Evolutionary conservation across 2,113 vertebrate species (phyloP).

Genomic region (Scalopus aquaticus): DNA sequence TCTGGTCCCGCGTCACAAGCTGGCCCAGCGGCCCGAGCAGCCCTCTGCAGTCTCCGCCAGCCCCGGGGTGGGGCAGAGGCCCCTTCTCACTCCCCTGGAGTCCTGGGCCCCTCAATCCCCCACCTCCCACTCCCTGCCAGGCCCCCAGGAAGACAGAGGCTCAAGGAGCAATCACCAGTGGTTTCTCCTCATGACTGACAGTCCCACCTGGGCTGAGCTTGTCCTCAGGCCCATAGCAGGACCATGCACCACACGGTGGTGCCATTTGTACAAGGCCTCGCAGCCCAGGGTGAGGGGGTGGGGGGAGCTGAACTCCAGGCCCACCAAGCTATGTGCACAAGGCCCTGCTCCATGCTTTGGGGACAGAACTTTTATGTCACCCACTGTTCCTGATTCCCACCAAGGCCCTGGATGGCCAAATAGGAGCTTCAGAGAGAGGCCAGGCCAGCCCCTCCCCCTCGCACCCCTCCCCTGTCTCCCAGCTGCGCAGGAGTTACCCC

Average conservation of each 20-base stretch:
- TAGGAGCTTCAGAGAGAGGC: neutral
- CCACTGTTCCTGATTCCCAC: neutral
- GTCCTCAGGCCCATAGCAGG: accelerated
- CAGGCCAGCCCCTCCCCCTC: too few species aligned
- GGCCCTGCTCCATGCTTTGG: neutral
- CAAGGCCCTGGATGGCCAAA: accelerated
- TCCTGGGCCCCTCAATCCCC: accelerated
- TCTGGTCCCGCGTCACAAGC: neutral
- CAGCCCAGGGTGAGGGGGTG: neutral
- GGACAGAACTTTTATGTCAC: neutral
- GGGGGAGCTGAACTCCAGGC: too few species aligned
- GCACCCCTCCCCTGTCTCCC: too few species aligned
- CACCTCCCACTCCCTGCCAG: neutral
- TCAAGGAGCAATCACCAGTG: slow-evolving; percentile 75
- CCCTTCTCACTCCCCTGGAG: neutral
- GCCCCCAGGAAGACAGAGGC: slow-evolving; percentile 64
- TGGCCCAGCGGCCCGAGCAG: neutral
- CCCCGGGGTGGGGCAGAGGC: too few species aligned
- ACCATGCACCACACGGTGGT: accelerated
- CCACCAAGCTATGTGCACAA: neutral
- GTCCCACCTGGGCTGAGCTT: neutral
- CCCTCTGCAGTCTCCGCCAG: neutral
- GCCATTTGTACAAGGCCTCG: accelerated
- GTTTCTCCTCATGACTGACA: slow-evolving; percentile 65
- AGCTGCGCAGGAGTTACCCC: accelerated